Evolutionary conservation across 2,797 vertebrate species (phyloP).

Genomic region (Enoplosus armatus): DNA sequence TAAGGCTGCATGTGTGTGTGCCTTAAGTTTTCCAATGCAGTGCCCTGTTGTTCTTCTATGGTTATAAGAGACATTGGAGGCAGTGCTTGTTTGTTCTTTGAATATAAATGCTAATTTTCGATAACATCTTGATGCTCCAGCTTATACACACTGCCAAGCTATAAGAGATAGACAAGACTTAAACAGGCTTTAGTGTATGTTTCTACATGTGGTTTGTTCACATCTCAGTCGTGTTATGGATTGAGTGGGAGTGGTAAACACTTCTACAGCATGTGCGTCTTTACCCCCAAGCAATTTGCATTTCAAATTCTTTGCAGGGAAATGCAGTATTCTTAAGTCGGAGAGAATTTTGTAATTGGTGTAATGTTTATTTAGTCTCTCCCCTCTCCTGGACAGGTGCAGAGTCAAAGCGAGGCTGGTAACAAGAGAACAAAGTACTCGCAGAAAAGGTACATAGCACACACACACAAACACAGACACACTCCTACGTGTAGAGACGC

Average conservation of each 20-base stretch:
- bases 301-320: constrained; percentile 43
- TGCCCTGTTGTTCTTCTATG: constrained; percentile 28
- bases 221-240: constrained; percentile 1
- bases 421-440: constrained; percentile 58
- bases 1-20: not conserved
- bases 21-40: constrained; percentile 14
- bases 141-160: constrained; percentile 3
- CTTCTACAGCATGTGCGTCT: constrained; percentile 7
- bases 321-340: constrained; percentile 32
- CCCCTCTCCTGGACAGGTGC: constrained; percentile 66
- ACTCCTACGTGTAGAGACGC: constrained; percentile 41
- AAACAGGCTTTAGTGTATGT: constrained; percentile 1
- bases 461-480: constrained; percentile 40
- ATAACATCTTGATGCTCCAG: constrained; percentile 6
- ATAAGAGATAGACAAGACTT: constrained; percentile 7
- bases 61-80: constrained; percentile 10
- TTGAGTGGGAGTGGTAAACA: constrained; percentile 44
- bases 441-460: constrained; percentile 58
- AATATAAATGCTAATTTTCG: constrained; percentile 49
- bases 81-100: constrained; percentile 22
- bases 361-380: constrained; percentile 62
- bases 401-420: constrained; percentile 51
- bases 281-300: constrained; percentile 46
- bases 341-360: constrained; percentile 48
- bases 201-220: constrained; percentile 25